These are phyloP conservation scores for Atta texana DNA, from an alignment of 1,140 invertebrate species.

Conservation along the genomic window DNA sequence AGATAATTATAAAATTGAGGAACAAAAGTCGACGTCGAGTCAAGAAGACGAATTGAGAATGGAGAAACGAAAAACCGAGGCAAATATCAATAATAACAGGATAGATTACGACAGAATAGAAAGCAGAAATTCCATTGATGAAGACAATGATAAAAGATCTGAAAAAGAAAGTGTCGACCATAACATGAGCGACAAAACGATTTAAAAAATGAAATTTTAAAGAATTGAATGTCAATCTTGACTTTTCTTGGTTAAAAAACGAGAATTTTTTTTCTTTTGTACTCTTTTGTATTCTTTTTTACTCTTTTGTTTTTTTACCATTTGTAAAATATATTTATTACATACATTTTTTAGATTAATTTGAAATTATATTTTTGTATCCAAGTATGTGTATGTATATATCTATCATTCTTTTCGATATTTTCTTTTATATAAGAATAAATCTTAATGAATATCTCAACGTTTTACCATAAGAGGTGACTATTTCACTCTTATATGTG, in stretches of 20 bases:
- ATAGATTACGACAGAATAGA: conserved; percentile 24
- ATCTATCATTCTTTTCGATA: neutral
- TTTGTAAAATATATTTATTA: conserved; percentile 40
- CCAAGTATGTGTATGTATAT: neutral
- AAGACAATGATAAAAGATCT: neutral
- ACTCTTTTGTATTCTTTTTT: neutral
- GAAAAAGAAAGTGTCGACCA: neutral
- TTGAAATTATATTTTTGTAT: conserved; percentile 37
- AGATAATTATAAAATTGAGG: conserved; percentile 1
- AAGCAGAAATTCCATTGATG: neutral
- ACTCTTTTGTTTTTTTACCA: neutral
- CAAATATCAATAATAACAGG: neutral
- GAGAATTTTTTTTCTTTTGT: neutral
- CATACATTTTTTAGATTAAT: conserved; percentile 7
- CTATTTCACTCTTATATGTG: too few relatives aligned
- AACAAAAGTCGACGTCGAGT: conserved; percentile 41
- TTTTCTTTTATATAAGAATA: neutral
- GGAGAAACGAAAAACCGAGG: neutral
- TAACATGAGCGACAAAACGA: neutral
- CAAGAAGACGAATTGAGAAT: neutral
- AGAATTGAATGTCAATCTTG: neutral
- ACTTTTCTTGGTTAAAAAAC: neutral
- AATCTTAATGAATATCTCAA: too few relatives aligned
- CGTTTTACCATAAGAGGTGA: too few relatives aligned
- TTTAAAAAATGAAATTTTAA: conserved; percentile 3